Evolutionary conservation across 2,797 vertebrate genomes (phyloP).

Genomic region (Syngnathus rostellatus): DNA sequence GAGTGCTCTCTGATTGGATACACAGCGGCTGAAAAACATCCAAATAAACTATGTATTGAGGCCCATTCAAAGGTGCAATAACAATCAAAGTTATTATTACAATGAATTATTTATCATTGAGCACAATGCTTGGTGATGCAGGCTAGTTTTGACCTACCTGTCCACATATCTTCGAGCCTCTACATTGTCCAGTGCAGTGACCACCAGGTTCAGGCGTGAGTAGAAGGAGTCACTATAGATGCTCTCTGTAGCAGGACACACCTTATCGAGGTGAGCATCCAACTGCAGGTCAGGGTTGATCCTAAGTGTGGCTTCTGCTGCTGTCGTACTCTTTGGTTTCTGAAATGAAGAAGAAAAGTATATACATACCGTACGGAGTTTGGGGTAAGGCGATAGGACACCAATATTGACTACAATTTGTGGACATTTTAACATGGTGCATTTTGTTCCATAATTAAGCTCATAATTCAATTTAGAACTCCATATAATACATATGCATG

Average conservation of each 20-base stretch:
- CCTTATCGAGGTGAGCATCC: conserved; percentile 88
- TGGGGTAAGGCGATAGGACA: neutral
- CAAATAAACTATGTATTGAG: neutral
- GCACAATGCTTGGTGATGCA: neutral
- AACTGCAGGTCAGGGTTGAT: conserved; percentile 90
- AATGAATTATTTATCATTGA: neutral
- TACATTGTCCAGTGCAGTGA: conserved; percentile 95
- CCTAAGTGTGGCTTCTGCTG: conserved; percentile 78
- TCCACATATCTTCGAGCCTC: conserved; percentile 97
- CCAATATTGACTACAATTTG: neutral
- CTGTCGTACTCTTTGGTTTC: conserved; percentile 96
- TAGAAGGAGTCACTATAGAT: conserved; percentile 87
- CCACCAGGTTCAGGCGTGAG: conserved; percentile 76
- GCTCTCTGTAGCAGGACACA: conserved; percentile 89
- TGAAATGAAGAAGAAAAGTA: conserved; percentile 32
- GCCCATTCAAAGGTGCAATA: neutral
- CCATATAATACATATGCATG: no score
- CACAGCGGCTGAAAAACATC: conserved; percentile 74
- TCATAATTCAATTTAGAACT: neutral
- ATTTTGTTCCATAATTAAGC: neutral
- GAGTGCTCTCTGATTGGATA: conserved; percentile 89
- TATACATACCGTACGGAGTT: neutral
- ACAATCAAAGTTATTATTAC: neutral
- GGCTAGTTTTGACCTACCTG: conserved; percentile 67
- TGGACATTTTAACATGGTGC: neutral